Evolutionary conservation across 2,797 vertebrate genomes (phyloP).

Genomic region (Dipus sagitta): DNA sequence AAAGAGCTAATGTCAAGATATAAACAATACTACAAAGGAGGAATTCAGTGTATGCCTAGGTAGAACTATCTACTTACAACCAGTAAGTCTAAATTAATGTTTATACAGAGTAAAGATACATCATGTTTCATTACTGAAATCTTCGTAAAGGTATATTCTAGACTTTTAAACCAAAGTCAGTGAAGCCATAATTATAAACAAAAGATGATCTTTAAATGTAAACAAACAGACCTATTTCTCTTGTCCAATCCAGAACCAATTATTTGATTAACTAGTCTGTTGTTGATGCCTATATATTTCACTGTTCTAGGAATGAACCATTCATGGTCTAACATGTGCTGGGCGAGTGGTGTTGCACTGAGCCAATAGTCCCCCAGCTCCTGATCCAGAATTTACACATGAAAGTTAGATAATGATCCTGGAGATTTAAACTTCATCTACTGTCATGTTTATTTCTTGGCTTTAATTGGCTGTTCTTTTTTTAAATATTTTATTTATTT

Average conservation of each 20-base stretch:
- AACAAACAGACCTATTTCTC: neutral
- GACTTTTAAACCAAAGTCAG: constrained; percentile 23
- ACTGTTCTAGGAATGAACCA: neutral
- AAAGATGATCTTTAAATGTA: neutral
- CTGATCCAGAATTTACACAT: constrained; percentile 15
- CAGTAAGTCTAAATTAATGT: constrained; percentile 5
- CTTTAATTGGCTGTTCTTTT: neutral
- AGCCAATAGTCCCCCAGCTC: neutral
- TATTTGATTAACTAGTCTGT: neutral
- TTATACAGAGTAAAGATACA: neutral
- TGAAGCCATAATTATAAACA: constrained; percentile 30
- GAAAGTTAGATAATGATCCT: neutral
- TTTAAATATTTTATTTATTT: no score
- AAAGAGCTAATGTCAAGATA: neutral
- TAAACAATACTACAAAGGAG: constrained; percentile 11
- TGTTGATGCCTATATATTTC: neutral
- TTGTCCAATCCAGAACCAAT: neutral
- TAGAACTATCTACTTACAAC: neutral
- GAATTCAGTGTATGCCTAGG: neutral
- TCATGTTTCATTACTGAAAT: constrained; percentile 47
- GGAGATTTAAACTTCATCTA: neutral
- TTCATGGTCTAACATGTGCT: neutral
- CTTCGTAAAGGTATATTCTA: constrained; percentile 31
- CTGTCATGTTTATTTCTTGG: neutral
- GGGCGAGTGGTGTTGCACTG: neutral